These are phyloP conservation scores for Malacosoma neustria DNA, from an alignment of 2,888 invertebrate species.

Conservation along the genomic window DNA sequence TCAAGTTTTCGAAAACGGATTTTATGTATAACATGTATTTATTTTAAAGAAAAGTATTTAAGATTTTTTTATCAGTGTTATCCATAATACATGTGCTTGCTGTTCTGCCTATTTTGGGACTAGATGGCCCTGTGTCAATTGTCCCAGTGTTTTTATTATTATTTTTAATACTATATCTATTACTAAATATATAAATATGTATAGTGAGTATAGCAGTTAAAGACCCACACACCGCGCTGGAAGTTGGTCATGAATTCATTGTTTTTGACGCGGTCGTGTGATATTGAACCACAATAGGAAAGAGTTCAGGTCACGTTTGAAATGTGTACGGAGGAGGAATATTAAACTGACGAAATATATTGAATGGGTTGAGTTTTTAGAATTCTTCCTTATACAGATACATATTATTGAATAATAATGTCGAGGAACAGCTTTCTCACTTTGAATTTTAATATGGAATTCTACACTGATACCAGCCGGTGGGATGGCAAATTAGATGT, in stretches of 20 bases:
- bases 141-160: no score
- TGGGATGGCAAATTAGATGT: not conserved
- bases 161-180: constrained; percentile 26
- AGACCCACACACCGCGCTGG: constrained; percentile 45
- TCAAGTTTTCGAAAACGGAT: no score
- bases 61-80: constrained; percentile 6
- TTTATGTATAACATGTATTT: no score
- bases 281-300: constrained; percentile 65
- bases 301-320: constrained; percentile 66
- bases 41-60: no score
- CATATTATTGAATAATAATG: constrained; percentile 21
- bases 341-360: constrained; percentile 46
- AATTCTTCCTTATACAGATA: constrained; percentile 40
- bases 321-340: constrained; percentile 48
- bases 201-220: constrained; percentile 39
- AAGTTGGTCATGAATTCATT: constrained; percentile 68
- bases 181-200: constrained; percentile 53
- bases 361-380: constrained; percentile 54
- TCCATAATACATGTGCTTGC: constrained; percentile 11
- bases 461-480: no score
- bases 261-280: constrained; percentile 61
- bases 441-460: constrained; percentile 6
- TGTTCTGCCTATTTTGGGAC: no score
- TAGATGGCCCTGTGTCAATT: no score
- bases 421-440: constrained; percentile 11